Evolutionary conservation across 2,888 invertebrate genomes (phyloP), one percentile per base, ranked within the genome.

Genomic region (Drosophila gaucha): DNA sequence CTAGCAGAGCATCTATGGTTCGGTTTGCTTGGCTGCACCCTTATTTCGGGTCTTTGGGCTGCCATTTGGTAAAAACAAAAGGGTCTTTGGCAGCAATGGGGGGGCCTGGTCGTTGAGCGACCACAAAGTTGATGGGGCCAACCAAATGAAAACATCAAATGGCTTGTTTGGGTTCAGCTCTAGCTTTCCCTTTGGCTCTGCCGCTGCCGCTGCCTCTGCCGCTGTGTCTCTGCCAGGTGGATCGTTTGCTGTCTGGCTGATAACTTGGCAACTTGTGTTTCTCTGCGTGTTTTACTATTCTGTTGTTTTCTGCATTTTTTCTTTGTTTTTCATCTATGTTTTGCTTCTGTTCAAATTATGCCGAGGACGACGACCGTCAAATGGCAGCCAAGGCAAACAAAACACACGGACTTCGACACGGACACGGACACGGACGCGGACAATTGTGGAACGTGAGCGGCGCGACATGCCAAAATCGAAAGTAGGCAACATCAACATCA

Each of bases 381-480:
- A 85, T 83, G 80, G 78, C 84, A 71, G 70, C 56, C 57, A 74
- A 71, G 63, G 68, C 76, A 80, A 80, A 78, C 78, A 75, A 50
- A 78, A 49, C 44, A 65, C 47, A 73, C 55, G 46, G 36, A 56
- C 51, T 16, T 6, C 26, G 18, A 50, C 58, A 66, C 33, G 36
- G 51, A 66, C 46, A 26, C 20, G 47, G 44, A 56, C 57, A 62
- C 39, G 63, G 64, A 77, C 71, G 68, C 49, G 78, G 65, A 77
- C 80, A 78, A 82, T 82, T 76, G 80, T 52, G 60, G 51, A 77
- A 80, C 83, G 85, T 85, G 80, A 72, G 72, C 78, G 82, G 46
- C 76, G 80, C 80, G 78, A 85, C 85, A 85, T 84, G 83, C 83
- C 82, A 85, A 85, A 83, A 85, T 86, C 83, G 86, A 85, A 86